Evolutionary conservation across 2,113 vertebrate species (phyloP).

Genomic region (Phrynosoma platyrhinos): DNA sequence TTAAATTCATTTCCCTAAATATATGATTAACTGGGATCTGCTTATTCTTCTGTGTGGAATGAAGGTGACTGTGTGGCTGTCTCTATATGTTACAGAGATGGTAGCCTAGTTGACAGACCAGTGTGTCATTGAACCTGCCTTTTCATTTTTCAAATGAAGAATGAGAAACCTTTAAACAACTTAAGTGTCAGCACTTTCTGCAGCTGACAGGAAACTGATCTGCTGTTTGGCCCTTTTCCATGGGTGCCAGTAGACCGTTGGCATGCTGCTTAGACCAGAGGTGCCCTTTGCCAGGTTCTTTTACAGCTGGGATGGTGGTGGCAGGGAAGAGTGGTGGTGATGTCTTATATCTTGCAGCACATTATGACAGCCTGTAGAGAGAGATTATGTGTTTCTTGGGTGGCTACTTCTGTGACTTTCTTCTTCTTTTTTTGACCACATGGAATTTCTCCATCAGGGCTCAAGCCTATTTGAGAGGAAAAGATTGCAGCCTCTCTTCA

Average conservation of each 20-base stretch:
- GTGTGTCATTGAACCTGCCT: conserved; percentile 78
- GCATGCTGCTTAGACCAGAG: conserved; percentile 45
- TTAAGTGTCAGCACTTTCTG: conserved; percentile 69
- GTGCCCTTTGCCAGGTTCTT: conserved; percentile 51
- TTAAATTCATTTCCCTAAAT: background rate
- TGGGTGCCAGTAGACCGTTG: conserved; percentile 52
- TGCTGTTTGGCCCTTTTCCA: conserved; percentile 63
- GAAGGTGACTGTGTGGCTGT: conserved; percentile 45
- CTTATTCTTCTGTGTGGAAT: conserved; percentile 9
- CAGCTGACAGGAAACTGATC: conserved; percentile 85
- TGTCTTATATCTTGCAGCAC: background rate
- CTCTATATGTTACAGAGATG: background rate
- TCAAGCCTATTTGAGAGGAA: conserved; percentile 77
- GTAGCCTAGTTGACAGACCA: conserved; percentile 51
- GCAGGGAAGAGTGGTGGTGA: conserved; percentile 15
- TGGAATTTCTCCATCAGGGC: conserved; percentile 41
- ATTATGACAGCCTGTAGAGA: background rate
- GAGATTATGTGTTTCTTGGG: accelerated
- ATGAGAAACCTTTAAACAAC: conserved; percentile 79
- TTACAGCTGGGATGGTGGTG: conserved; percentile 21
- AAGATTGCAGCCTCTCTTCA: conserved; percentile 72
- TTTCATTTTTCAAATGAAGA: conserved; percentile 76
- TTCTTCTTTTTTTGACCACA: background rate
- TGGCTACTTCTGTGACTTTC: background rate
- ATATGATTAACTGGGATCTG: background rate